These are phyloP conservation scores for Petroica traversi DNA, from an alignment of 2,113 vertebrate genomes.

Conservation along the genomic window DNA sequence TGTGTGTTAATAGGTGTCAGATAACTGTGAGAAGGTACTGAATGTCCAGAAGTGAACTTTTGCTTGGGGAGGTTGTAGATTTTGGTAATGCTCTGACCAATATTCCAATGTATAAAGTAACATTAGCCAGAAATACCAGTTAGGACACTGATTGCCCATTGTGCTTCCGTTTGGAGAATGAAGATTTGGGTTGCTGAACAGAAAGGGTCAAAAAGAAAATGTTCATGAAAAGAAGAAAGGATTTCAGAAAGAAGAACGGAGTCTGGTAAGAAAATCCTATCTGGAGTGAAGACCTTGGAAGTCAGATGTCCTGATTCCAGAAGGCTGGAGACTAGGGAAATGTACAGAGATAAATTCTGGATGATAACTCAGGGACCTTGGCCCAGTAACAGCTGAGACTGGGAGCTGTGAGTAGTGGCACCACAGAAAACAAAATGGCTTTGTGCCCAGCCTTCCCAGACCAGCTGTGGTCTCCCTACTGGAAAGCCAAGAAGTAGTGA, in stretches of 20 bases:
- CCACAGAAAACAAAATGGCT: not conserved
- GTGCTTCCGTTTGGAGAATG: not conserved
- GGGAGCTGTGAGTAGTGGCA: not conserved
- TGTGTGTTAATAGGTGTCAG: not conserved
- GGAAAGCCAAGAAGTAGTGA: not conserved
- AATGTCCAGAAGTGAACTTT: not conserved
- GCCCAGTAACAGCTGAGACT: not conserved
- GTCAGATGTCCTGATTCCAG: not conserved
- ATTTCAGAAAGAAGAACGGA: not conserved
- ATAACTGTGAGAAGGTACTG: not conserved
- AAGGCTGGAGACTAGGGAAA: not conserved
- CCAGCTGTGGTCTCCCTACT: not conserved
- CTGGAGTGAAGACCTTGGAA: not conserved
- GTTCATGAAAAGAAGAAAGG: not conserved
- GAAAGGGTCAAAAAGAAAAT: not conserved
- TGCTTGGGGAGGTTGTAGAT: not conserved
- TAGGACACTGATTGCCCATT: not conserved
- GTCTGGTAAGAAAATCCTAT: not conserved
- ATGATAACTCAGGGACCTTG: not conserved
- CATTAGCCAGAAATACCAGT: not conserved
- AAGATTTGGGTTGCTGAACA: not conserved
- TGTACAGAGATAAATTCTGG: not conserved
- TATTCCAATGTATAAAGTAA: not conserved
- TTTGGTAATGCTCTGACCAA: not conserved
- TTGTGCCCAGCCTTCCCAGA: not conserved